phyloP scores from a whole-genome alignment of 2,797 vertebrate genomes.

The Spinus olivaceus region DNA sequence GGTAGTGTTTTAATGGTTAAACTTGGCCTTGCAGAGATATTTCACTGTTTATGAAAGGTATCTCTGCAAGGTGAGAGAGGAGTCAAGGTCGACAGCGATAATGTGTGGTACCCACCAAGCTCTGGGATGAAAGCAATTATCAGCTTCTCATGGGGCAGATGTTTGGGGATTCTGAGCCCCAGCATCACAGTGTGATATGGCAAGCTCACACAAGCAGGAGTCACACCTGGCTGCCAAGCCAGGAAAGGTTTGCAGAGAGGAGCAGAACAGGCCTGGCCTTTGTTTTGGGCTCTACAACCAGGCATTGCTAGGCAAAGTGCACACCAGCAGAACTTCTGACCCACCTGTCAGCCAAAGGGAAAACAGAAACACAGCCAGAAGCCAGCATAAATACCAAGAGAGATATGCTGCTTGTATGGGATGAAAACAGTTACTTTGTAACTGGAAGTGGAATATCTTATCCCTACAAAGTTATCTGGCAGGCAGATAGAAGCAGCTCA shows the following conservation, averaged over 20 bases:
- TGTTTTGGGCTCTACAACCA: not conserved
- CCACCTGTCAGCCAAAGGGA: not conserved
- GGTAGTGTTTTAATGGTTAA: not conserved
- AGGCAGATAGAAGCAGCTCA: not conserved
- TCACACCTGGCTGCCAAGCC: not conserved
- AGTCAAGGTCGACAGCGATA: not conserved
- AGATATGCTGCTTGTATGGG: not conserved
- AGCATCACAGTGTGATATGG: not conserved
- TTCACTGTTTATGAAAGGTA: not conserved
- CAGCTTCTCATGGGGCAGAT: not conserved
- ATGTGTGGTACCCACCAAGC: not conserved
- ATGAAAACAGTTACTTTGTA: not conserved
- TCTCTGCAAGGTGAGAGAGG: not conserved
- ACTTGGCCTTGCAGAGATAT: not conserved
- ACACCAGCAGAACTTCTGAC: not conserved
- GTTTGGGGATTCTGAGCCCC: not conserved
- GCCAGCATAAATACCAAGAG: not conserved
- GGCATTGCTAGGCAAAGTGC: not conserved
- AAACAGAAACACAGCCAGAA: not conserved
- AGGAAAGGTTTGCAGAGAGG: not conserved
- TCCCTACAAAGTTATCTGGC: not conserved
- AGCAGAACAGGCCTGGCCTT: not conserved
- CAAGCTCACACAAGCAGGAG: not conserved
- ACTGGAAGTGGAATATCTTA: not conserved
- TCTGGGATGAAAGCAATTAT: not conserved